Evolutionary conservation across 1,140 invertebrate species (phyloP).

Genomic region (Anoplolepis gracilipes): DNA sequence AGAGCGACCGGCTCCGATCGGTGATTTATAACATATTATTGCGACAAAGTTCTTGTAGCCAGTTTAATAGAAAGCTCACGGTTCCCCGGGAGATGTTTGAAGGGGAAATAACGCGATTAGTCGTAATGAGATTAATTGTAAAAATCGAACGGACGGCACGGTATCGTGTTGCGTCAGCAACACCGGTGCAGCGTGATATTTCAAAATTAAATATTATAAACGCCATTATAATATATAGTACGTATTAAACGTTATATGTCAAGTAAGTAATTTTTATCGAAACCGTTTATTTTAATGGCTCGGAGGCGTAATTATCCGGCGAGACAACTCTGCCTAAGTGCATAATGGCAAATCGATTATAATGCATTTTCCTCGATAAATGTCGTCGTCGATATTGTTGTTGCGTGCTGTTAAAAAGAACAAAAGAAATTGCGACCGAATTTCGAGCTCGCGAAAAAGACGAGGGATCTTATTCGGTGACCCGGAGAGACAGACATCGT

Average conservation of each 20-base stretch:
- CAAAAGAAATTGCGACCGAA: too few relatives aligned
- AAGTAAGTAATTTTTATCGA: slow-evolving; percentile 48
- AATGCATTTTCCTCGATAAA: slow-evolving; percentile 52
- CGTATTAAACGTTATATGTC: slow-evolving; percentile 33
- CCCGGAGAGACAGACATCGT: neutral
- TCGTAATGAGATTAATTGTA: neutral
- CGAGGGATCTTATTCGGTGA: too few relatives aligned
- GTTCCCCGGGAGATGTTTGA: neutral
- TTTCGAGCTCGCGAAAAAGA: too few relatives aligned
- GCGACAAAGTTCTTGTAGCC: neutral
- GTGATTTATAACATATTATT: neutral
- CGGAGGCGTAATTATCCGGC: slow-evolving; percentile 32
- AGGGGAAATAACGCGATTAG: neutral
- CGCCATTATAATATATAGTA: neutral
- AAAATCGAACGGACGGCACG: slow-evolving; percentile 8
- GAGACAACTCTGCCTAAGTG: slow-evolving; percentile 47
- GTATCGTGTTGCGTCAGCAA: slow-evolving; percentile 6
- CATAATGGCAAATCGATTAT: slow-evolving; percentile 50
- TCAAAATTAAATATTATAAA: slow-evolving; percentile 42
- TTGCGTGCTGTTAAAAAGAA: neutral
- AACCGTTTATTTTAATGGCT: slow-evolving; percentile 52
- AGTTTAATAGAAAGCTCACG: slow-evolving; percentile 19
- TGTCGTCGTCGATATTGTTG: neutral
- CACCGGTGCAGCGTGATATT: slow-evolving; percentile 32
- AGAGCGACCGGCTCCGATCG: neutral